A percentile compares a stretch with the other conserved stretches of the same genome.
Conservation (phyloP, 2,113 vertebrate genomes). For the Esox niger region DNA sequence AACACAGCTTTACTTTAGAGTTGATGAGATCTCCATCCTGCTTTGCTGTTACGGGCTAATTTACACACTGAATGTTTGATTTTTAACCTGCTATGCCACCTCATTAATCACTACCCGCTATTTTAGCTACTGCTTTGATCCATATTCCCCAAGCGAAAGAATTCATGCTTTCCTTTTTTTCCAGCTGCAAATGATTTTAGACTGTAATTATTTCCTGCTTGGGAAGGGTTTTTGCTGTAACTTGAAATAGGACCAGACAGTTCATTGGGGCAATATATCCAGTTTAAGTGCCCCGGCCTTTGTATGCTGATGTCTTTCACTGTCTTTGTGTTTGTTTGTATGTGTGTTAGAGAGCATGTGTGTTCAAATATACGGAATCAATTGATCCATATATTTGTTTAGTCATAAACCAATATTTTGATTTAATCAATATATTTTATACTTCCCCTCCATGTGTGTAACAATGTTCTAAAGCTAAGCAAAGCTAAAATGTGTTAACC, state of each 20-base stretch:
- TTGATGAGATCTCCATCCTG: constrained; percentile 32
- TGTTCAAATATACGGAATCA: too few relatives aligned
- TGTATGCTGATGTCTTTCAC: not conserved
- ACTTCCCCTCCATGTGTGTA: constrained; percentile 12
- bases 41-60: constrained; percentile 52
- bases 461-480: constrained; percentile 31
- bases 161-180: constrained; percentile 42
- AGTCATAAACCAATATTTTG: constrained; percentile 28
- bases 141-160: constrained; percentile 54
- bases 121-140: constrained; percentile 66
- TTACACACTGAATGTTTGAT: constrained; percentile 67
- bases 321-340: not conserved
- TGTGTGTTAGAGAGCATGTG: too few relatives aligned
- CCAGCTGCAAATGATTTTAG: constrained; percentile 53
- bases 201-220: constrained; percentile 60
- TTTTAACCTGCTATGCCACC: constrained; percentile 61
- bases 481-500: constrained; percentile 52
- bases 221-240: constrained; percentile 41
- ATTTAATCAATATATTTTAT: too few relatives aligned
- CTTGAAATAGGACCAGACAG: constrained; percentile 52
- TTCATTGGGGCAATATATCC: constrained; percentile 46
- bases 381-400: not conserved
- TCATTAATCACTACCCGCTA: constrained; percentile 65
- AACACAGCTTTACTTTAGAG: constrained; percentile 45
- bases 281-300: constrained; percentile 32